phyloP scores from a whole-genome alignment of 2,113 vertebrate genomes.

The Acrocephalus arundinaceus region DNA sequence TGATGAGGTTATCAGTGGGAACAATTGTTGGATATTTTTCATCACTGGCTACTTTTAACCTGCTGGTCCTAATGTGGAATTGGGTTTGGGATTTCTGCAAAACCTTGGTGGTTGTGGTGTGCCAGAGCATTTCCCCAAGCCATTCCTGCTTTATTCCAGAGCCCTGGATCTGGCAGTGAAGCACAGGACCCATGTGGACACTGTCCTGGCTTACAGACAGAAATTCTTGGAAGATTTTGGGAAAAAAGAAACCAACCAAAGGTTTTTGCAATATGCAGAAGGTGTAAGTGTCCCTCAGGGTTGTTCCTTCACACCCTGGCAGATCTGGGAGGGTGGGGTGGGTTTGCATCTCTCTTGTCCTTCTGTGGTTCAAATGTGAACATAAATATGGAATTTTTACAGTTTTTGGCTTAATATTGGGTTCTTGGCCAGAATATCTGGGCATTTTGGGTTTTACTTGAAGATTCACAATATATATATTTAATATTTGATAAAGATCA shows the following conservation, averaged over 20 bases:
- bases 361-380: neutral
- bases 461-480: neutral
- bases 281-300: conserved; percentile 78
- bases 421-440: neutral
- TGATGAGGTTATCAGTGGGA: neutral
- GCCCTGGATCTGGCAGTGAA: conserved; percentile 97
- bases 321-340: neutral
- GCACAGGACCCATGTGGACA: conserved; percentile 97
- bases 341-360: neutral
- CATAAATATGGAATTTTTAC: neutral
- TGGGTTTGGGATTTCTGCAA: neutral
- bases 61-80: neutral
- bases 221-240: conserved; percentile 88
- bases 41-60: neutral
- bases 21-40: neutral
- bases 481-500: neutral
- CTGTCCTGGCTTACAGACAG: conserved; percentile 90
- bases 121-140: neutral
- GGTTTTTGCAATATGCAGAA: conserved; percentile 90
- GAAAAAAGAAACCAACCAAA: conserved; percentile 91
- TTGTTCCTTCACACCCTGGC: neutral
- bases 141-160: conserved; percentile 73
- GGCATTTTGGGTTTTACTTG: neutral
- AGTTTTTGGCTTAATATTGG: neutral
- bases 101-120: neutral